Base-by-base conservation (phyloP, 1,140 invertebrate genomes). In the Bombus cullumanus region DNA sequence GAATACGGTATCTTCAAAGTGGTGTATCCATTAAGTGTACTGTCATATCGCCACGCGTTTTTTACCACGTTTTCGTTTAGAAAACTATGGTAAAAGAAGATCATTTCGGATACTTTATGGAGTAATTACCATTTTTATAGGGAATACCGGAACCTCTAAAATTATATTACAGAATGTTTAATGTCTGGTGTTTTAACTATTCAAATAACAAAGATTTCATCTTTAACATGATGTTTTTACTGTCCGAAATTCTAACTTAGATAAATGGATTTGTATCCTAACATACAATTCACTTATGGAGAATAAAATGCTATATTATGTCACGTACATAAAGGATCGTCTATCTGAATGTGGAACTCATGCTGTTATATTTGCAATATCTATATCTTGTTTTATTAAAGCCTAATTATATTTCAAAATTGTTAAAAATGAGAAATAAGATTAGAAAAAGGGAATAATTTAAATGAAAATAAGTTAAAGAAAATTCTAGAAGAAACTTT, bases 1-100 rank as follows among this genome's bases (percentile, higher is more conserved):
- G 72, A 83, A 76, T 77, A 77, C 12, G 59, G 3, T 76, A 34
- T 31, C 31, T 47, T 83, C 25, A 66, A 83, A 83, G 59, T 76
- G 2, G 59, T 39, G 25, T 73, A 64, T 37, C 37, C 73, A 28
- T 57, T 83, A 66, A 83, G 76, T 64, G 37, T 53, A 31, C 37
- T 37, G 13, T 28, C 15, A 47, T 31, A 41, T 18, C 34, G 15
- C 31, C 34, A 25, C 3, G 8, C 34, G 22, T 25, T 77, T 77
- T 62, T 77, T 77, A 77, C 8, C 9, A 18, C 13, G 15, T 2
- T 31, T 41, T 62, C 37, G 37, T 59, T 77, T 18, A 74, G 8
- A 34, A 47, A 68, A 39, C 39, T 43, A 47, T n/a, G 25, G 8
- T 10, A 59, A 25, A 37, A 75, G 12, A 59, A 34, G 22, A 53